phyloP scores from a whole-genome alignment of 2,797 vertebrate species.

The Sandelia bainsii region DNA sequence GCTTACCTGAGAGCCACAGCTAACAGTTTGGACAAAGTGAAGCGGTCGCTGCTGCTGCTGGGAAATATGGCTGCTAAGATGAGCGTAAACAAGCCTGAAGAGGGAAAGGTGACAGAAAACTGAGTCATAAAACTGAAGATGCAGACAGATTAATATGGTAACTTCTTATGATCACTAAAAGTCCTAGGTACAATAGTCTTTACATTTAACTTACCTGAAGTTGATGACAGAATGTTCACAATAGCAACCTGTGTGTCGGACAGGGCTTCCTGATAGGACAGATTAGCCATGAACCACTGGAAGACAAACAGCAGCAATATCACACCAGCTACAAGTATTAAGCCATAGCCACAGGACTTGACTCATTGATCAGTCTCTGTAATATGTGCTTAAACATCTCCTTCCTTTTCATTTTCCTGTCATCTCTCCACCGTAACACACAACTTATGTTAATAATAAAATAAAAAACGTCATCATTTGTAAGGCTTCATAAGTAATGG shows the following conservation, averaged over 20 bases:
- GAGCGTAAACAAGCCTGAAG: conserved; percentile 93
- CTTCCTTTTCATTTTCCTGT: background rate
- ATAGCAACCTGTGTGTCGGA: conserved; percentile 95
- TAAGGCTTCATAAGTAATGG: conserved; percentile 8
- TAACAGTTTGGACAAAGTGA: conserved; percentile 95
- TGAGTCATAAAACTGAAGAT: conserved; percentile 47
- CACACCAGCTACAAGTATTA: background rate
- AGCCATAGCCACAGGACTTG: background rate
- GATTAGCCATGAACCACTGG: conserved; percentile 97
- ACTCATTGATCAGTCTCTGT: background rate
- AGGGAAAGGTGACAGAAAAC: conserved; percentile 49
- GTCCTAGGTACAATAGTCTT: background rate
- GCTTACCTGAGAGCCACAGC: conserved; percentile 94
- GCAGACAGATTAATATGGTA: background rate
- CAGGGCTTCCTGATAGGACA: conserved; percentile 96
- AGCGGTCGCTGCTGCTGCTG: conserved; percentile 96
- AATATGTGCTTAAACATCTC: background rate
- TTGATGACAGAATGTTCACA: conserved; percentile 96
- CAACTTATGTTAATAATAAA: too few relatives aligned
- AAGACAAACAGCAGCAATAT: conserved; percentile 48
- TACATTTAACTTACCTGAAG: conserved; percentile 86
- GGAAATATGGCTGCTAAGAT: conserved; percentile 96
- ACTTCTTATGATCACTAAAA: background rate
- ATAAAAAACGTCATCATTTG: background rate
- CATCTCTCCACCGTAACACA: background rate